Percentiles rank a stretch among this genome's conserved stretches.
Conservation (phyloP, 2,888 invertebrate species). For the Homarus gammarus region DNA sequence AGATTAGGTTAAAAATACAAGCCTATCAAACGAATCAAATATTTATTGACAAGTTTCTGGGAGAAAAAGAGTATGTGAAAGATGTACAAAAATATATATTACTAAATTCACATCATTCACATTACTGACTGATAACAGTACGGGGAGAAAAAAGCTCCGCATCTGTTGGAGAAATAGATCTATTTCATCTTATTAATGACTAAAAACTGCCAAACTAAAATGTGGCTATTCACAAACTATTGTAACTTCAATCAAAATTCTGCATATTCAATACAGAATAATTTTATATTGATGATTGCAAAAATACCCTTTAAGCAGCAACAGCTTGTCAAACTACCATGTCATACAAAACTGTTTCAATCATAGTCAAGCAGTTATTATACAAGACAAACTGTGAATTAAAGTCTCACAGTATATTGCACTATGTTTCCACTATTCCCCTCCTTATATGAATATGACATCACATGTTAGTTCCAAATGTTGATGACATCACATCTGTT, state of each 20-base stretch:
- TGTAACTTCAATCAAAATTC: not conserved
- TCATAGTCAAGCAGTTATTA: not conserved
- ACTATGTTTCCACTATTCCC: conserved; percentile 15
- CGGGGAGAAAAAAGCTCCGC: conserved; percentile 32
- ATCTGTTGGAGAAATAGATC: conserved; percentile 15
- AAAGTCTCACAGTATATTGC: conserved; percentile 9
- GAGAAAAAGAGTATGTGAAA: conserved; percentile 65
- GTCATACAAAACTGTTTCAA: not conserved
- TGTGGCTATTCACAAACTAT: not conserved
- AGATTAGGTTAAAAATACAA: not conserved
- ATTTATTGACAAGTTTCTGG: conserved; percentile 59
- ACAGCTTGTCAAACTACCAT: not conserved
- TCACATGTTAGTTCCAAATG: not conserved
- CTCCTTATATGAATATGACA: not conserved
- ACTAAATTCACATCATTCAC: conserved; percentile 60
- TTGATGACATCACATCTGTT: conserved; percentile 3
- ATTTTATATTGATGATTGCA: not conserved
- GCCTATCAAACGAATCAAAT: conserved; percentile 47
- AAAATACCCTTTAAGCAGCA: conserved; percentile 5
- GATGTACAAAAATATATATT: conserved; percentile 72
- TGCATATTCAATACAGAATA: not conserved
- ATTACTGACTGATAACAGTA: conserved; percentile 56
- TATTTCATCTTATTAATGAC: not conserved
- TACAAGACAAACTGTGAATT: not conserved
- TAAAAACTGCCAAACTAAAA: conserved; percentile 5